Evolutionary conservation across 2,888 invertebrate genomes (phyloP).

Genomic region (Nematopogon swammerdamellus): DNA sequence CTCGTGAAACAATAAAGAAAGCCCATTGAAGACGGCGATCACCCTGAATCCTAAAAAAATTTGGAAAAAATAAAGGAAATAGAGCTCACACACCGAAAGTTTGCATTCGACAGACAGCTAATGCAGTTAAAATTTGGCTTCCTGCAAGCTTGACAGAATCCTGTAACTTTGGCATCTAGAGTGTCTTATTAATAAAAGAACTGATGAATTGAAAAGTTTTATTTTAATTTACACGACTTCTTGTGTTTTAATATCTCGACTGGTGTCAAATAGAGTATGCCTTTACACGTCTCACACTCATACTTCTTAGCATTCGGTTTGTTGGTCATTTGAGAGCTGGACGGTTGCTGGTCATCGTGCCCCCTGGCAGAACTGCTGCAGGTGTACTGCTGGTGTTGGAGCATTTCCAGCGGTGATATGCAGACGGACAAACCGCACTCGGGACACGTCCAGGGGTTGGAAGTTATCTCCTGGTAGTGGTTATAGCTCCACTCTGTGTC

Average conservation of each 20-base stretch:
- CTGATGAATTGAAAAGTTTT: no score
- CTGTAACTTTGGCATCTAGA: no score
- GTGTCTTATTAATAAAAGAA: no score
- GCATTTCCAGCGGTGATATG: constrained; percentile 64
- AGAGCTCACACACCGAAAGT: no score
- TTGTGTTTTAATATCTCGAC: constrained; percentile 86
- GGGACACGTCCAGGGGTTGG: constrained; percentile 69
- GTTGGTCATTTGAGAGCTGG: constrained; percentile 13
- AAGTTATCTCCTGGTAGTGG: constrained; percentile 56
- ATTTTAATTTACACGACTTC: constrained; percentile 53
- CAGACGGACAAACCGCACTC: constrained; percentile 63
- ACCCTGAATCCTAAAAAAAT: no score
- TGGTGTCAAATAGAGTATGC: constrained; percentile 67
- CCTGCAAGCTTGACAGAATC: no score
- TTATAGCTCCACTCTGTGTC: constrained; percentile 68
- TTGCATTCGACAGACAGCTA: no score
- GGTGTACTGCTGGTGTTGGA: constrained; percentile 66
- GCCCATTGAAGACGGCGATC: no score
- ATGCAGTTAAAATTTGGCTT: no score
- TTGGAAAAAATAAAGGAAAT: no score
- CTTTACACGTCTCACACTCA: constrained; percentile 69
- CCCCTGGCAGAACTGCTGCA: constrained; percentile 28
- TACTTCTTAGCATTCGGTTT: constrained; percentile 61
- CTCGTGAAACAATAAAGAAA: no score
- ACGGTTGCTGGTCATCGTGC: constrained; percentile 24